Base-by-base conservation (phyloP, 1,140 invertebrate genomes). In the Zaprionus gabonicus region DNA sequence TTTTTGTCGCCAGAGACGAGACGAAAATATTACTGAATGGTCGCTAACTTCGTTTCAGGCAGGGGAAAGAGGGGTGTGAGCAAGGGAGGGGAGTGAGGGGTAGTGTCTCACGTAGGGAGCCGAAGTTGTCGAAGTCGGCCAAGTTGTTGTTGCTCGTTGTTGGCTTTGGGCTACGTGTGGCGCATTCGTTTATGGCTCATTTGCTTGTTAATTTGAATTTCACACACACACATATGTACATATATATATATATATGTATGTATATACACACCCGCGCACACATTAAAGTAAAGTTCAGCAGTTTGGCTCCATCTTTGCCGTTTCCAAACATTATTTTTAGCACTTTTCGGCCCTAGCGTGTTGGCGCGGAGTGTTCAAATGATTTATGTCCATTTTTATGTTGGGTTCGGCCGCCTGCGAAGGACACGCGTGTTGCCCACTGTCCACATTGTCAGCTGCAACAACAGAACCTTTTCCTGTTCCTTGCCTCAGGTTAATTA, bases 151-250 rank as follows among this genome's bases (percentile, higher is more conserved):
- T 38, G 49, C 17, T 74, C 68, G 71, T 71, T 72, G 70, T 69
- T 62, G 17, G 55, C 70, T 66, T 59, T 59, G 27, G 28, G 56
- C 68, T 78, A 87, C 84, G 85, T 88, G 84, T 80, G 85, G 71
- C 80, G 81, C 51, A 44, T 66, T 55, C 51, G 51, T 56, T 65
- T 56, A 17, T n/a, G 53, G 25, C 53, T 66, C 44, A 68, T 75
- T 81, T 78, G 84, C 75, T 71, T 72, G 85, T 85, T 88, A 90
- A 88, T 88, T 88, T 90, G 64, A 84, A 88, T 88, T 88, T 88
- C 78, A 88, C 79, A 88, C 78, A 78, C 66, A 71, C 36, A 38
- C 55, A 20, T 27, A 12, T 0, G 23, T 36, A 62, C 25, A 76
- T 41, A 49, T 59, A 31, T 15, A 49, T 31, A 57, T 10, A 55